Evolutionary conservation across 2,113 vertebrate genomes (phyloP).

Genomic region (Amphiprion ocellaris): DNA sequence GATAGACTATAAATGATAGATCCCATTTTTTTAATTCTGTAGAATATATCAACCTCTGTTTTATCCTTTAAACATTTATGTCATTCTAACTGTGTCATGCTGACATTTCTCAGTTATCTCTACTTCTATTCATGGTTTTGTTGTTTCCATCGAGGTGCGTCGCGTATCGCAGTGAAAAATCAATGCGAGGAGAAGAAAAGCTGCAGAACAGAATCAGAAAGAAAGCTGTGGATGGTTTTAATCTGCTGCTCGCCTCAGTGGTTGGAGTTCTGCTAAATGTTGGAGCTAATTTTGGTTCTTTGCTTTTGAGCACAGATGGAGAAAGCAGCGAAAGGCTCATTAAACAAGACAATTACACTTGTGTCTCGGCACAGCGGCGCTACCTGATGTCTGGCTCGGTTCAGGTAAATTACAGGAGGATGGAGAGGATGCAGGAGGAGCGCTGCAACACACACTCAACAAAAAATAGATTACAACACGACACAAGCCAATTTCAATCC

Average conservation of each 20-base stretch:
- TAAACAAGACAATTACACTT: constrained; percentile 54
- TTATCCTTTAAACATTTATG: too few relatives aligned
- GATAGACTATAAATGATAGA: too few relatives aligned
- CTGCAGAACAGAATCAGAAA: too few relatives aligned
- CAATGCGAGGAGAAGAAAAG: too few relatives aligned
- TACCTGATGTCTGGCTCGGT: constrained; percentile 40
- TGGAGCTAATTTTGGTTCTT: constrained; percentile 34
- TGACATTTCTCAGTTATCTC: too few relatives aligned
- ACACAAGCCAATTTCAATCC: constrained; percentile 36
- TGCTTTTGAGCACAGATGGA: constrained; percentile 27
- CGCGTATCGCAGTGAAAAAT: too few relatives aligned
- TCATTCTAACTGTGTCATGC: too few relatives aligned
- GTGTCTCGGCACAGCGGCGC: constrained; percentile 18
- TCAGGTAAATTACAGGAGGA: constrained; percentile 44
- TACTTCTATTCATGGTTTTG: too few relatives aligned
- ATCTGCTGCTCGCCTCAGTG: not conserved
- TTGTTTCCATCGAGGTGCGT: too few relatives aligned
- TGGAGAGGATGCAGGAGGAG: not conserved
- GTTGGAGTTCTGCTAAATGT: constrained; percentile 24
- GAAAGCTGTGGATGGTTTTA: too few relatives aligned
- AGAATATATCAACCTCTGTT: too few relatives aligned
- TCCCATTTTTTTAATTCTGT: too few relatives aligned
- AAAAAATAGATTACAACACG: constrained; percentile 21
- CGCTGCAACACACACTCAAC: not conserved
- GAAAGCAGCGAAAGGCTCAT: constrained; percentile 36